Conservation (phyloP, 2,113 vertebrate species). For the Balaeniceps rex region DNA sequence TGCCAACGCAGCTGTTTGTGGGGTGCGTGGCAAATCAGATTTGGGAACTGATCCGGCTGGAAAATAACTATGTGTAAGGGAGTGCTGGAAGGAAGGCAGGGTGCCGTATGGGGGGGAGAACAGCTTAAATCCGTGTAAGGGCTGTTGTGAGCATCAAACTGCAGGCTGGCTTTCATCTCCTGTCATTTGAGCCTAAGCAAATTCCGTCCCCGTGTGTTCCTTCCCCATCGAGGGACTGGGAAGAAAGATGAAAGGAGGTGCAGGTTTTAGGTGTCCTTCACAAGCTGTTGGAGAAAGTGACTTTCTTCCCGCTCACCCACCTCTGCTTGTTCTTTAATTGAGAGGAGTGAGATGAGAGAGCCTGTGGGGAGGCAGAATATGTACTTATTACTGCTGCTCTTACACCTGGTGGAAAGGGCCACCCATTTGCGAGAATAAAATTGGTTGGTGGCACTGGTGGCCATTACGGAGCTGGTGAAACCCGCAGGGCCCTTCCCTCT, state of each 20-base stretch:
- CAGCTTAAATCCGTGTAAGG: not conserved
- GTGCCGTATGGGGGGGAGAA: not conserved
- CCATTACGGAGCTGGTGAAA: not conserved
- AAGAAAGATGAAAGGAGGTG: not conserved
- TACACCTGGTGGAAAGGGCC: not conserved
- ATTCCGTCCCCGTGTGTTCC: not conserved
- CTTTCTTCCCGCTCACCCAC: not conserved
- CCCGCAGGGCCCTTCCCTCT: not conserved
- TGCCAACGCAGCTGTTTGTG: not conserved
- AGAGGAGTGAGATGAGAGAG: not conserved
- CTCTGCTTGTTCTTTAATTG: not conserved
- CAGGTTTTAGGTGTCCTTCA: not conserved
- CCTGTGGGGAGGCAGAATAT: accelerated
- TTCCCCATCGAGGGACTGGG: not conserved
- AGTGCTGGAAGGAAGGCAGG: not conserved
- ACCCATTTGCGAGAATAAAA: not conserved
- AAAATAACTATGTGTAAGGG: not conserved
- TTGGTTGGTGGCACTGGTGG: not conserved
- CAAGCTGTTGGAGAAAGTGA: not conserved
- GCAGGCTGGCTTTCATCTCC: not conserved
- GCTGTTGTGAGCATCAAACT: not conserved
- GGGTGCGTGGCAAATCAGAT: not conserved
- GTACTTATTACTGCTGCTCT: not conserved
- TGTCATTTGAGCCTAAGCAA: not conserved
- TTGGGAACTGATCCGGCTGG: not conserved